Percentiles rank a stretch among this genome's conserved stretches.
Conservation (phyloP, 2,113 vertebrate species). For the Trinectes maculatus region DNA sequence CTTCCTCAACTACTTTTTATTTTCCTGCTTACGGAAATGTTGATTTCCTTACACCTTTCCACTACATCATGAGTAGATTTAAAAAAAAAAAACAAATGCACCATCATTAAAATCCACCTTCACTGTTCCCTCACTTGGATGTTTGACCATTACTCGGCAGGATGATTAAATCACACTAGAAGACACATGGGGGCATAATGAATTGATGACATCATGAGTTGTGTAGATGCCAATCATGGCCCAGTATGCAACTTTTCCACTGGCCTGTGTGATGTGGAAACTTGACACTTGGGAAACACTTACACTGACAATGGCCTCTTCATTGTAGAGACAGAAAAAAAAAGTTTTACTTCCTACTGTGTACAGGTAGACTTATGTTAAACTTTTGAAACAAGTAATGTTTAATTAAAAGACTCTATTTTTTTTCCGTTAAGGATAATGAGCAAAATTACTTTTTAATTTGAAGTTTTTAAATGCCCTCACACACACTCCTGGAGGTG, state of each 20-base stretch:
- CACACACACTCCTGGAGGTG: neutral
- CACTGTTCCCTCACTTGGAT: neutral
- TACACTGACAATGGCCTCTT: too few relatives aligned
- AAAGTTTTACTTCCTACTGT: too few relatives aligned
- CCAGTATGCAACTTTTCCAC: neutral
- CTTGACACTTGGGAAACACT: neutral
- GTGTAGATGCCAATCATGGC: neutral
- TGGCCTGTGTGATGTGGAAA: neutral
- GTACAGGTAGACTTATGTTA: neutral
- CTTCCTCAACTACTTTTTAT: neutral
- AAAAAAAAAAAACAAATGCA: conserved; percentile 1
- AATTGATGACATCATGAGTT: neutral
- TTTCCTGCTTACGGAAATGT: neutral
- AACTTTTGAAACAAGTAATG: too few relatives aligned
- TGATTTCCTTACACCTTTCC: conserved; percentile 3
- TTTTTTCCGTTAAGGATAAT: too few relatives aligned
- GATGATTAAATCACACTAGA: neutral
- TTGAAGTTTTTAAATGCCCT: neutral
- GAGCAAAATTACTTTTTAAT: too few relatives aligned
- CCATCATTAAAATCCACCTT: neutral
- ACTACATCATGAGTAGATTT: conserved; percentile 21
- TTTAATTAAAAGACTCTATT: too few relatives aligned
- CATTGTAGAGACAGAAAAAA: too few relatives aligned
- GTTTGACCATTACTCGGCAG: neutral
- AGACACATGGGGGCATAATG: neutral